Percentiles rank a stretch among this genome's conserved stretches.
These are phyloP conservation scores for Microctonus brassicae DNA, from an alignment of 2,888 invertebrate genomes.

Conservation along the genomic window DNA sequence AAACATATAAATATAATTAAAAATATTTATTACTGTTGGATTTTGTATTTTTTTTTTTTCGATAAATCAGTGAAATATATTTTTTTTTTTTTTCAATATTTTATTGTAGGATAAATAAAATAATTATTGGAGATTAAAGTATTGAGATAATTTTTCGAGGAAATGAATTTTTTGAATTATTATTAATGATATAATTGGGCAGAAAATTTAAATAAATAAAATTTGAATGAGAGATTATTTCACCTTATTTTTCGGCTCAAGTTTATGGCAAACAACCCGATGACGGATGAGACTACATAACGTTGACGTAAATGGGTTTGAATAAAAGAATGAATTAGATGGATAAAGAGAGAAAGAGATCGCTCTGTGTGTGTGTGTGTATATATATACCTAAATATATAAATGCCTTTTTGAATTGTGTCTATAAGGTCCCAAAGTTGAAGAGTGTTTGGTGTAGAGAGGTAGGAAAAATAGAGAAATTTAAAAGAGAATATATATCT, in stretches of 20 bases:
- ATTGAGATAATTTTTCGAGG: neutral
- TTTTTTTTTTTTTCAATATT: neutral
- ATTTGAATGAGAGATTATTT: constrained; percentile 1
- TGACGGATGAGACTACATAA: constrained; percentile 45
- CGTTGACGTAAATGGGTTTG: constrained; percentile 9
- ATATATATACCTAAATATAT: constrained; percentile 42
- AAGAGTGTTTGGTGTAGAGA: neutral
- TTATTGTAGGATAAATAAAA: neutral
- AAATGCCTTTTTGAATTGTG: constrained; percentile 52
- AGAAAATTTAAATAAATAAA: constrained; percentile 1
- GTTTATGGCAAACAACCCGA: constrained; percentile 50
- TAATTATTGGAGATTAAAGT: too few relatives aligned
- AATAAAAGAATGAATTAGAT: constrained; percentile 13
- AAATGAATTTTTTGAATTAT: too few relatives aligned
- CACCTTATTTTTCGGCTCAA: constrained; percentile 8
- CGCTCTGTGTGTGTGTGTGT: too few relatives aligned
- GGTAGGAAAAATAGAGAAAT: neutral
- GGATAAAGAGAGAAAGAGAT: constrained; percentile 22
- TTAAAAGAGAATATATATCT: neutral
- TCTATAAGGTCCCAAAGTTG: neutral
- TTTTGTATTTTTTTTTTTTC: neutral
- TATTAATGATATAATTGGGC: constrained; percentile 19
- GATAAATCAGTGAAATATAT: neutral
- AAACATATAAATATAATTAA: neutral
- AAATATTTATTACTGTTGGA: neutral